phyloP scores from a whole-genome alignment of 2,113 vertebrate species.

The Oceanodroma tethys region DNA sequence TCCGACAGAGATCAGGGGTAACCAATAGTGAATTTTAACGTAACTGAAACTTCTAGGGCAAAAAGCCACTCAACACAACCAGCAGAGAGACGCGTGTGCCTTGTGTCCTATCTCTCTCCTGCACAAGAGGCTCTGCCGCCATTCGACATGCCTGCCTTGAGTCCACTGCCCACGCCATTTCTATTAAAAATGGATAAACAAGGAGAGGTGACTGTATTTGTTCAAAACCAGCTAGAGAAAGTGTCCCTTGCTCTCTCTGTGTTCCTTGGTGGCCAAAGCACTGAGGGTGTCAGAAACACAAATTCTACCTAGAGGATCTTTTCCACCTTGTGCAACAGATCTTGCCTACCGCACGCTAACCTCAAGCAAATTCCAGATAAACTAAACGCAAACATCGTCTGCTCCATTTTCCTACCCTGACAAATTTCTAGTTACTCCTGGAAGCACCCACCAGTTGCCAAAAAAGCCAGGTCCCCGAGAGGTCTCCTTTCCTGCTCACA shows the following conservation, averaged over 20 bases:
- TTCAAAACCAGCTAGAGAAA: background rate
- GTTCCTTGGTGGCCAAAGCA: background rate
- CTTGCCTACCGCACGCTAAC: background rate
- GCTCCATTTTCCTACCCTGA: background rate
- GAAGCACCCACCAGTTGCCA: background rate
- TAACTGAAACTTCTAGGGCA: background rate
- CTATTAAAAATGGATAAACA: background rate
- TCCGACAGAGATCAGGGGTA: background rate
- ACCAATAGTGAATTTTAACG: background rate
- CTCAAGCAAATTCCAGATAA: background rate
- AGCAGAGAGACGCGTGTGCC: accelerated
- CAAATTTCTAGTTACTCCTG: background rate
- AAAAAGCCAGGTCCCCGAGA: background rate
- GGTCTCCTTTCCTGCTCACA: background rate
- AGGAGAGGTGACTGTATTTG: background rate
- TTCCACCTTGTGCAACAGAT: background rate
- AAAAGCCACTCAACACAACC: background rate
- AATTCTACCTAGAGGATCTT: background rate
- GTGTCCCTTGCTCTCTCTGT: background rate
- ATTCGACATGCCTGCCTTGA: accelerated
- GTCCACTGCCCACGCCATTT: background rate
- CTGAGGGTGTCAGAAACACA: background rate
- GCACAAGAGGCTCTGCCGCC: background rate
- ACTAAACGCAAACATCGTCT: background rate
- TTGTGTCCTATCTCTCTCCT: background rate